Evolutionary conservation across 2,113 vertebrate genomes (phyloP), one percentile per base, ranked within the genome.

Genomic region (Corythoichthys haematopterus): DNA sequence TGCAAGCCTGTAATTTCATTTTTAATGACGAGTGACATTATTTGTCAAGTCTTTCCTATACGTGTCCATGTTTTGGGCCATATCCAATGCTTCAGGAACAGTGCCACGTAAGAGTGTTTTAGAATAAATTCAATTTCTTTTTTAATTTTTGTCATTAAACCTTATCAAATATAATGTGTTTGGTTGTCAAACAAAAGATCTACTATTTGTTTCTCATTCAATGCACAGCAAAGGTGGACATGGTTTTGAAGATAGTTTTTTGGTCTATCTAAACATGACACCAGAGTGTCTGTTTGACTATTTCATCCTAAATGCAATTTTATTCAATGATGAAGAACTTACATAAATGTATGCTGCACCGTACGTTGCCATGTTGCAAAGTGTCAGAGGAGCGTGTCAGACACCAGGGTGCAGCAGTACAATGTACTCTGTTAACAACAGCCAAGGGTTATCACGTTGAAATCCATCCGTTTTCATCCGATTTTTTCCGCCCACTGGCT

Each of bases 371-470:
- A 58, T 14, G 48, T 38, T 68, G 71, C 40, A 43, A 43, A 43
- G 40, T 51, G 77, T 75, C 74, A 80, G 16, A 78, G 78, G 73
- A 6, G 38, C 48, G 1, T 62, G 77, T 72, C 81, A 63, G 35
- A 87, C 91, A 84, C 84, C 79, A 78, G 89, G 82, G 88, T 89
- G 90, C 91, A 91, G 91, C 85, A 91, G 37, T 70, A 83, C 51
- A 67, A 80, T 67, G 71, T 66, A 8, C 65, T 33, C 36, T 51
- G 59, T 43, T 60, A 40, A 36, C 37, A 60, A 10, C 2, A 43
- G 2, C 15, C 55, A 33, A 14, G 11, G 20, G 20, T 28, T 55
- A 11, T 33, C 52, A 55, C 28, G 8, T 57, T 57, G 33, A 6
- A 36, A 14, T 43, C 4, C 40, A 43, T 43, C 40, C 6, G 40